A percentile compares a stretch with the other conserved stretches of the same genome.
These are phyloP conservation scores for Heliconius nattereri DNA, from an alignment of 1,140 invertebrate genomes.

Conservation along the genomic window DNA sequence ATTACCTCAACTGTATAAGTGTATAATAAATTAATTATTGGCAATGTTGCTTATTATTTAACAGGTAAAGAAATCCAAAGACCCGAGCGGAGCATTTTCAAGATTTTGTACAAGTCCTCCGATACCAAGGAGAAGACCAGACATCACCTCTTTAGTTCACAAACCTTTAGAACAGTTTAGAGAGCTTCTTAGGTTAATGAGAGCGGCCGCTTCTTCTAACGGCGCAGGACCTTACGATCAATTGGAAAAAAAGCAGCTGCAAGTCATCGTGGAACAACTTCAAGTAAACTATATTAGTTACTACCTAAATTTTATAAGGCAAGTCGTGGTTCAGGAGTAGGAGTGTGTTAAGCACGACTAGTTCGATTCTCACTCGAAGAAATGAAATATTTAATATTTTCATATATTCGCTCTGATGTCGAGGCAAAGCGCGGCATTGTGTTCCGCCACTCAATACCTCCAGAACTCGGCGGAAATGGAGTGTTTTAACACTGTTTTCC, in stretches of 20 bases:
- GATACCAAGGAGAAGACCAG: conserved; percentile 89
- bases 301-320: neutral
- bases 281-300: conserved; percentile 54
- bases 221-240: conserved; percentile 73
- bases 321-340: too few species aligned
- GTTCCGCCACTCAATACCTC: too few species aligned
- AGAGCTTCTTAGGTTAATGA: conserved; percentile 74
- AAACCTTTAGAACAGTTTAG: conserved; percentile 87
- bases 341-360: too few species aligned
- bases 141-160: conserved; percentile 90
- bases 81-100: conserved; percentile 84
- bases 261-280: conserved; percentile 75
- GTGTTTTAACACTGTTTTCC: too few species aligned
- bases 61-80: conserved; percentile 83
- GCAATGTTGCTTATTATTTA: neutral
- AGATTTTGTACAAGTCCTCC: conserved; percentile 88
- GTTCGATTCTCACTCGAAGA: too few species aligned
- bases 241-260: conserved; percentile 75
- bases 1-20: too few species aligned
- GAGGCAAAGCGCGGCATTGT: too few species aligned
- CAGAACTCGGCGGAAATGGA: too few species aligned
- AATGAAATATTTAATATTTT: too few species aligned
- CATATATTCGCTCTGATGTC: too few species aligned
- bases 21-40: neutral
- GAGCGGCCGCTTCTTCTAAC: conserved; percentile 67